A percentile compares a stretch with the other conserved stretches of the same genome.
Conservation (phyloP, 2,113 vertebrate species). For the Colossoma macropomum region DNA sequence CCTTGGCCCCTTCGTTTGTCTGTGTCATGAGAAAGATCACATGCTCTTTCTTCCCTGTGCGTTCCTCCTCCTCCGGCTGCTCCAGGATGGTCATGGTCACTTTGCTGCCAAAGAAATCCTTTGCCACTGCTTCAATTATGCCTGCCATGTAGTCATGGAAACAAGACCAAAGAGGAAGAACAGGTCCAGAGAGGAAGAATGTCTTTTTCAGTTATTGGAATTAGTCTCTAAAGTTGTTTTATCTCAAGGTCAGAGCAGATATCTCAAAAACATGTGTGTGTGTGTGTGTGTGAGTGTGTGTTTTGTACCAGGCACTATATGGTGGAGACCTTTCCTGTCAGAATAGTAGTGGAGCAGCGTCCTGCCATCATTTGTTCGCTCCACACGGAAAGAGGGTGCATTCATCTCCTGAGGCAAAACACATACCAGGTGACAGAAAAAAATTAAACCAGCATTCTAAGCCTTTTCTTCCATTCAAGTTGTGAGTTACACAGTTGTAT, state of each 20-base stretch:
- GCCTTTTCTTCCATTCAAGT: background rate
- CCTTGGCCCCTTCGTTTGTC: conserved; percentile 41
- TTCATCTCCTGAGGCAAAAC: conserved; percentile 78
- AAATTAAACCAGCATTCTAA: background rate
- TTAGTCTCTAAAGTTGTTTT: background rate
- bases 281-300: too few species aligned
- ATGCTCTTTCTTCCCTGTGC: conserved; percentile 79
- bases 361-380: conserved; percentile 66
- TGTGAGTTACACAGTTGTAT: too few species aligned
- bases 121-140: conserved; percentile 77
- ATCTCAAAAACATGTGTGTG: background rate
- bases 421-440: background rate
- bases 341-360: conserved; percentile 83
- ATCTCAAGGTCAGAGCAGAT: background rate
- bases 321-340: conserved; percentile 75
- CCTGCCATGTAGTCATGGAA: conserved; percentile 64
- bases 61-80: conserved; percentile 73
- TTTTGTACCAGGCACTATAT: conserved; percentile 75
- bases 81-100: conserved; percentile 77
- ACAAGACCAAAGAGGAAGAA: background rate
- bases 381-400: conserved; percentile 78
- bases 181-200: background rate
- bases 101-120: conserved; percentile 78
- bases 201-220: background rate
- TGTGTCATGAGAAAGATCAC: conserved; percentile 79